Conservation (phyloP, 2,113 vertebrate species). For the Carlito syrichta region DNA sequence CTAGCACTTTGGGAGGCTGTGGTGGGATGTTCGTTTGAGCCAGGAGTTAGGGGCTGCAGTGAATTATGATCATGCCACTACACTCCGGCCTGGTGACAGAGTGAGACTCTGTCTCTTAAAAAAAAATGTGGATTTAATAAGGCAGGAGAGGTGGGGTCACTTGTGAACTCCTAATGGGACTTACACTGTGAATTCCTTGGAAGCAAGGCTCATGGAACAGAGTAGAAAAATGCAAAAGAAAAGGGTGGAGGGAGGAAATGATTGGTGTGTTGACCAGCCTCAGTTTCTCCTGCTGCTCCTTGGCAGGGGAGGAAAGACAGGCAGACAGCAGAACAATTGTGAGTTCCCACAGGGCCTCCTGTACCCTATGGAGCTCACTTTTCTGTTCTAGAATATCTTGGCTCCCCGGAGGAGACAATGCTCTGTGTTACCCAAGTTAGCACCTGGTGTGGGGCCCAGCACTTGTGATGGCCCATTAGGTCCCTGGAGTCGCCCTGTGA, state of each 20-base stretch:
- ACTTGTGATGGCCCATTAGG: neutral
- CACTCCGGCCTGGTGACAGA: too few species aligned
- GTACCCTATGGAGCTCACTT: neutral
- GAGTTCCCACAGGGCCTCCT: neutral
- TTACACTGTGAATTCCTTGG: neutral
- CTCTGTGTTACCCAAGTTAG: rapidly evolving
- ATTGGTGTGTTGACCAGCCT: neutral
- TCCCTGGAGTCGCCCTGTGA: neutral
- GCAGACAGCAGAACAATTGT: neutral
- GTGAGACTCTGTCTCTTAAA: too few species aligned
- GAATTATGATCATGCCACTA: too few species aligned
- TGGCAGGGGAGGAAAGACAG: neutral
- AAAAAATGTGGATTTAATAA: too few species aligned
- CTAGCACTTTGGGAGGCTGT: too few species aligned
- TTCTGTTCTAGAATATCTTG: neutral
- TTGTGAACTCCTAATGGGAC: neutral
- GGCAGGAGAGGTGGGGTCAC: rapidly evolving
- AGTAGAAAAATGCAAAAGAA: neutral
- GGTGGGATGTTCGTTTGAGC: too few species aligned
- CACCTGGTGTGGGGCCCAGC: neutral
- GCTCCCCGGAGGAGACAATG: too few species aligned
- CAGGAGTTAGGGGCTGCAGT: too few species aligned
- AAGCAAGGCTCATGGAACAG: neutral
- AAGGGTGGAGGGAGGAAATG: too few species aligned
- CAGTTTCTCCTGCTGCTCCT: neutral